Evolutionary conservation across 2,888 invertebrate genomes (phyloP).

Genomic region (Deilephila elpenor): DNA sequence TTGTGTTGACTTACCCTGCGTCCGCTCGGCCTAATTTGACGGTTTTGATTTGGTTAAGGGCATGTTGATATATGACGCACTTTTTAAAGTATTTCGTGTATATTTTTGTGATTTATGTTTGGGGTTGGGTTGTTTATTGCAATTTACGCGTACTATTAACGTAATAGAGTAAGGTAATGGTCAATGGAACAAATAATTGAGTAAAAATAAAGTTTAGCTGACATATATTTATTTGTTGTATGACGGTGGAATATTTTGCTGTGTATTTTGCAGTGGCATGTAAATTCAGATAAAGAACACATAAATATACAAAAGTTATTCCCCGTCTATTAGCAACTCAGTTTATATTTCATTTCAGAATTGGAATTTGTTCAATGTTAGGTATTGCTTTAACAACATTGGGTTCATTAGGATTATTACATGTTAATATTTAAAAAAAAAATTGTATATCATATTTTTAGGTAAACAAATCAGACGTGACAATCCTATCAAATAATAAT

Average conservation of each 20-base stretch:
- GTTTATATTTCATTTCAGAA: no score
- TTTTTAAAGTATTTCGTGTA: not conserved
- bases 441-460: not conserved
- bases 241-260: no score
- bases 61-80: not conserved
- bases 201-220: no score
- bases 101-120: not conserved
- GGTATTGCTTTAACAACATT: not conserved
- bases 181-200: no score
- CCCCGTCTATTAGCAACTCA: no score
- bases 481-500: slow-evolving; percentile 42
- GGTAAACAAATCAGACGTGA: slow-evolving; percentile 30
- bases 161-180: no score
- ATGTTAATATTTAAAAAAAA: no score
- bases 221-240: no score
- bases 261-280: no score
- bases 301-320: no score
- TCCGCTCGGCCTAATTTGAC: slow-evolving; percentile 57
- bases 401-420: not conserved
- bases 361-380: not conserved
- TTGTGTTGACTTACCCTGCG: slow-evolving; percentile 59
- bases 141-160: not conserved
- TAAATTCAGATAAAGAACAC: no score
- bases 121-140: not conserved
- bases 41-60: slow-evolving; percentile 55